These are phyloP conservation scores for Latrodectus elegans DNA, from an alignment of 2,888 invertebrate genomes.

Conservation along the genomic window DNA sequence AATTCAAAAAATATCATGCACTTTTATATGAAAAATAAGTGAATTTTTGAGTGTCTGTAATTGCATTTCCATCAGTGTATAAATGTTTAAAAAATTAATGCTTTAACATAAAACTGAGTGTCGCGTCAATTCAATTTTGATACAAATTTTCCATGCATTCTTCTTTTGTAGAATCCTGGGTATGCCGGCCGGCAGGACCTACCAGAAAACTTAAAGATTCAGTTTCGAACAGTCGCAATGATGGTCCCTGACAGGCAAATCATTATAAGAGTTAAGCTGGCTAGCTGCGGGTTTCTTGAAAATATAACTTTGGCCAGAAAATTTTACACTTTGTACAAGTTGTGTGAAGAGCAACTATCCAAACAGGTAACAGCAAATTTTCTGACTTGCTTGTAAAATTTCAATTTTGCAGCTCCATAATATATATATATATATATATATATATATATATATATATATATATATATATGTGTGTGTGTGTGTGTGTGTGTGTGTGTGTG, in stretches of 20 bases:
- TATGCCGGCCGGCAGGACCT: conserved; percentile 97
- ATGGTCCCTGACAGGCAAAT: conserved; percentile 99
- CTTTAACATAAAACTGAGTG: no score
- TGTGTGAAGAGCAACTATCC: conserved; percentile 97
- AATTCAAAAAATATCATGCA: no score
- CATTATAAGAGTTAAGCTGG: conserved; percentile 95
- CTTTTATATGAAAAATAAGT: no score
- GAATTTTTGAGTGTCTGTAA: no score
- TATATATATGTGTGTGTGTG: no score
- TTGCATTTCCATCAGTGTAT: no score
- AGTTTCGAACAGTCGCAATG: conserved; percentile 98
- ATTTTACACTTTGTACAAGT: conserved; percentile 95
- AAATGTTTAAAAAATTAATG: no score
- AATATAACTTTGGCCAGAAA: conserved; percentile 95
- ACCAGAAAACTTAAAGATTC: conserved; percentile 97
- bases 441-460: no score
- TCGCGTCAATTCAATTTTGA: not conserved
- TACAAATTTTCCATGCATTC: conserved; percentile 10
- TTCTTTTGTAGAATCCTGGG: conserved; percentile 87
- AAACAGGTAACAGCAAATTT: conserved; percentile 83
- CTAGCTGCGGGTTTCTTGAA: conserved; percentile 95
- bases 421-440: no score
- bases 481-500: no score
- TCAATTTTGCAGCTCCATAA: no score
- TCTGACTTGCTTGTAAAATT: no score